A percentile compares a stretch with the other conserved stretches of the same genome.
phyloP scores from a whole-genome alignment of 35 echinoderm and acorn worm genomes.

The Diadema setosum region DNA sequence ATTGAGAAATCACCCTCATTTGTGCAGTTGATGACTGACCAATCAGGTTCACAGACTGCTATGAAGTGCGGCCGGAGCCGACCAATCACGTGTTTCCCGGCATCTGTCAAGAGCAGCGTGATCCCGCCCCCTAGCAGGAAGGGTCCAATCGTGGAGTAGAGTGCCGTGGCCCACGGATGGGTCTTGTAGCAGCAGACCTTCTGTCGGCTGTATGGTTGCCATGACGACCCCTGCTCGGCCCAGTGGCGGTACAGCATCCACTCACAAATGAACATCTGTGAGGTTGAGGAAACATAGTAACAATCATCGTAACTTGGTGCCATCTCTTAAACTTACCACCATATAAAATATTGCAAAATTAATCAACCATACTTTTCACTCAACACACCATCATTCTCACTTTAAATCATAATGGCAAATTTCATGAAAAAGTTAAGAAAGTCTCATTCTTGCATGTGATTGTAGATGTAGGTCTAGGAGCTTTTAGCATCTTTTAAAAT shows the following conservation, averaged over 20 bases:
- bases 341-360: neutral
- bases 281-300: neutral
- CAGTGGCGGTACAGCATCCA: slow-evolving; percentile 33
- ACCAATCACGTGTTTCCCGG: slow-evolving; percentile 60
- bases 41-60: slow-evolving; percentile 48
- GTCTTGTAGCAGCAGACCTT: slow-evolving; percentile 21
- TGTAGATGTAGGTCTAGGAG: too few species aligned
- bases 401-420: neutral
- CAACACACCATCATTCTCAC: neutral
- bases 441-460: too few species aligned
- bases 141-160: slow-evolving; percentile 62
- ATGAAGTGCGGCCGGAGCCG: slow-evolving; percentile 73
- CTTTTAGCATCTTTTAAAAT: too few species aligned
- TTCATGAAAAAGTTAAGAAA: too few species aligned
- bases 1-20: neutral
- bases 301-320: too few species aligned
- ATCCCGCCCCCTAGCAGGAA: slow-evolving; percentile 26
- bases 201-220: slow-evolving; percentile 17
- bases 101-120: slow-evolving; percentile 49
- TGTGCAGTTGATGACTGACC: slow-evolving; percentile 49
- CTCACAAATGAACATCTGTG: slow-evolving; percentile 52
- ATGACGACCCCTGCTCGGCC: neutral
- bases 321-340: too few species aligned
- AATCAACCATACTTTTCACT: neutral
- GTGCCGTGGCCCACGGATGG: slow-evolving; percentile 34